Conservation (phyloP, 1,140 invertebrate genomes). For the Bombus superbus region DNA sequence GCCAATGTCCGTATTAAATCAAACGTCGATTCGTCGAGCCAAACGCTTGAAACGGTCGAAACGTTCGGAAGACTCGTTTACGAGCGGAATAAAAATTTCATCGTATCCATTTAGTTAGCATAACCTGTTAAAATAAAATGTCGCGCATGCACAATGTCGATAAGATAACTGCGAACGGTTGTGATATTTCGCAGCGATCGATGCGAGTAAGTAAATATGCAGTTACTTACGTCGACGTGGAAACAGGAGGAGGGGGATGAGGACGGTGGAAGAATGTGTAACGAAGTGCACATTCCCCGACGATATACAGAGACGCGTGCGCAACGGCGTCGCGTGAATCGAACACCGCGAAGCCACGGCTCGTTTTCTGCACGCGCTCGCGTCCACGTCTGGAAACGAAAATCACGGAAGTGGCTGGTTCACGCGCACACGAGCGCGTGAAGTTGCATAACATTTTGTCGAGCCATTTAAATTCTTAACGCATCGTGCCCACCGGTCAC, state of each 20-base stretch:
- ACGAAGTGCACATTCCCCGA: constrained; percentile 65
- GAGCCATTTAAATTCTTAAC: constrained; percentile 63
- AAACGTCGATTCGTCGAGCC: no score
- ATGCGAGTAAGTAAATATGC: not conserved
- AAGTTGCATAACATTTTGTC: constrained; percentile 57
- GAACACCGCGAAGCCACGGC: not conserved
- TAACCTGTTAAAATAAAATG: no score
- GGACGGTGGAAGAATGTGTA: constrained; percentile 51
- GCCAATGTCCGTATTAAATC: no score
- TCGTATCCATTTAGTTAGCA: no score
- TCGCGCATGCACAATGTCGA: no score
- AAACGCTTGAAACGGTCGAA: no score
- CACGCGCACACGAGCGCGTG: constrained; percentile 5
- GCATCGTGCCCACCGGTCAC: constrained; percentile 33
- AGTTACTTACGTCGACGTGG: constrained; percentile 15
- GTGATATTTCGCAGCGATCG: not conserved
- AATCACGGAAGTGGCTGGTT: constrained; percentile 55
- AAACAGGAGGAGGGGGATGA: constrained; percentile 43
- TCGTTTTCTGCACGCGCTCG: constrained; percentile 48
- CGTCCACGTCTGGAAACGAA: constrained; percentile 25
- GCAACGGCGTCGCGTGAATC: constrained; percentile 20
- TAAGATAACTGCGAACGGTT: no score
- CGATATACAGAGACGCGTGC: constrained; percentile 41
- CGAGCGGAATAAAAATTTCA: no score
- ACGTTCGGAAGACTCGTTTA: no score